Evolutionary conservation across 2,888 invertebrate species (phyloP).

Genomic region (Polylopha cassiicola): DNA sequence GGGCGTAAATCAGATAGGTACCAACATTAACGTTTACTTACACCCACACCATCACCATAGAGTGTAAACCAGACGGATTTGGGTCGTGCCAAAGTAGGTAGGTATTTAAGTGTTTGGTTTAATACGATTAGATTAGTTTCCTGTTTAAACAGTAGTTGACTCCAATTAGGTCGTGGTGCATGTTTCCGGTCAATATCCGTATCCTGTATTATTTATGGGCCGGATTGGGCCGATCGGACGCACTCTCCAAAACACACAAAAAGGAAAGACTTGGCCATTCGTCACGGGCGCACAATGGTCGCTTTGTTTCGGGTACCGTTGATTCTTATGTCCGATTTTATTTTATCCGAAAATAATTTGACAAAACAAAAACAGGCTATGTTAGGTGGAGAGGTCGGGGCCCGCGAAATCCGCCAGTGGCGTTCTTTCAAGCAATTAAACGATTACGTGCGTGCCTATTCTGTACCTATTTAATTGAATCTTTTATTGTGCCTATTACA

Average conservation of each 20-base stretch:
- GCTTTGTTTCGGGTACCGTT: constrained; percentile 64
- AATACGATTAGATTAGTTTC: constrained; percentile 42
- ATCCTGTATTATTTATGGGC: constrained; percentile 59
- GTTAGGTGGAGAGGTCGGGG: constrained; percentile 38
- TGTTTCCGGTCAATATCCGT: constrained; percentile 67
- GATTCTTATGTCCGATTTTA: constrained; percentile 50
- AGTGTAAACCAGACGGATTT: too few relatives aligned
- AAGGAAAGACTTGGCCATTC: constrained; percentile 61
- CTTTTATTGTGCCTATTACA: too few relatives aligned
- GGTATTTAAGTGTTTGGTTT: constrained; percentile 9
- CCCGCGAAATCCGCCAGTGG: constrained; percentile 30
- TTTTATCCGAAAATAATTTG: constrained; percentile 54
- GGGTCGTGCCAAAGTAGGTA: neutral
- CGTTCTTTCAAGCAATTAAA: constrained; percentile 24
- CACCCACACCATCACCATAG: too few relatives aligned
- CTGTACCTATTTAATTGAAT: constrained; percentile 17
- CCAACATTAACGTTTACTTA: too few relatives aligned
- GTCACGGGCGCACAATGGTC: constrained; percentile 62
- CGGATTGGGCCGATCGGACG: constrained; percentile 54
- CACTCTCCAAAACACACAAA: constrained; percentile 70
- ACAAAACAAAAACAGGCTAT: constrained; percentile 35
- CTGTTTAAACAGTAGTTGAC: constrained; percentile 56
- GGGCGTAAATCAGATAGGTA: too few relatives aligned
- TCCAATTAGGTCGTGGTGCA: constrained; percentile 58
- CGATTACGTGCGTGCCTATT: constrained; percentile 11